These are phyloP conservation scores for Zaprionus capensis DNA, from an alignment of 1,140 invertebrate genomes.

Conservation along the genomic window DNA sequence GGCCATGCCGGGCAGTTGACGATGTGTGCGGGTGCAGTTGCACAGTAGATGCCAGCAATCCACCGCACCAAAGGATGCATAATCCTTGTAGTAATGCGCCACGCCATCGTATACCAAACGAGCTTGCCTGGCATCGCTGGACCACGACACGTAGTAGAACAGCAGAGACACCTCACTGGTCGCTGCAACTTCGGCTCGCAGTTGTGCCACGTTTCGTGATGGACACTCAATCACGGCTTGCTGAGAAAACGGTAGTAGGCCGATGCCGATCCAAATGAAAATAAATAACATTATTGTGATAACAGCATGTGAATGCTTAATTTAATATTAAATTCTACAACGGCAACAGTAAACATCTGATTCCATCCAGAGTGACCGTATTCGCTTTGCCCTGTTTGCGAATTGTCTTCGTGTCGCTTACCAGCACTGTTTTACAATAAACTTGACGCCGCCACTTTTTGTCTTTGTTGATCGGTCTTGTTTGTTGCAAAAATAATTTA, in stretches of 20 bases:
- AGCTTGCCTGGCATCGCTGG: constrained; percentile 66
- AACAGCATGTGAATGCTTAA: constrained; percentile 23
- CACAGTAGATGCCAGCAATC: constrained; percentile 80
- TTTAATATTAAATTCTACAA: constrained; percentile 44
- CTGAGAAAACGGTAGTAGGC: constrained; percentile 21
- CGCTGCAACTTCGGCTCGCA: constrained; percentile 45
- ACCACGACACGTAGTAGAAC: constrained; percentile 81
- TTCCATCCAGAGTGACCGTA: constrained; percentile 26
- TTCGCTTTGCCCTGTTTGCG: neutral
- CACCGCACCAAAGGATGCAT: constrained; percentile 64
- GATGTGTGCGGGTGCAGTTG: constrained; percentile 69
- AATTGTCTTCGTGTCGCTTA: neutral
- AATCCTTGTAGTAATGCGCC: constrained; percentile 61
- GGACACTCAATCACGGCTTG: constrained; percentile 60
- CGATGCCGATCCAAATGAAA: constrained; percentile 20
- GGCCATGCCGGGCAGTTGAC: constrained; percentile 49
- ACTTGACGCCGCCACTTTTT: constrained; percentile 19
- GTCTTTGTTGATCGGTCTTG: neutral
- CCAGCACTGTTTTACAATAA: constrained; percentile 17
- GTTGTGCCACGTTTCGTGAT: constrained; percentile 51
- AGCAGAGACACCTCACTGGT: constrained; percentile 62
- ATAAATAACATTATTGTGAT: constrained; percentile 31
- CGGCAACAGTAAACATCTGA: constrained; percentile 35
- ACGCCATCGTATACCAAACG: constrained; percentile 62
- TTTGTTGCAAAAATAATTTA: neutral